Conservation (phyloP, 2,113 vertebrate species). For the Callopanchax toddi region DNA sequence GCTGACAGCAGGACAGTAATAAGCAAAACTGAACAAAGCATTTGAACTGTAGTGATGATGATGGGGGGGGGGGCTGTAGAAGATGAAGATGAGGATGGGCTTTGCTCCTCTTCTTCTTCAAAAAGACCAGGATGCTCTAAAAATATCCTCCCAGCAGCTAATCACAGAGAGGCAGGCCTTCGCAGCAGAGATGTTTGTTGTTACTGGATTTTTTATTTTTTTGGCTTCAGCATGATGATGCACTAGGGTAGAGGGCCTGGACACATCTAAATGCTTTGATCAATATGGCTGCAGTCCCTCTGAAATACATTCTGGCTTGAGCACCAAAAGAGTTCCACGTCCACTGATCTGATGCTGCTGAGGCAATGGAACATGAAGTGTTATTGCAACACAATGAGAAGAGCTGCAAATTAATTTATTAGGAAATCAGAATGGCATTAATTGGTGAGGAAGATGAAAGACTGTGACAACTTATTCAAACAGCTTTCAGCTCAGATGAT, state of each 20-base stretch:
- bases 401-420: slow-evolving; percentile 44
- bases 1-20: slow-evolving; percentile 30
- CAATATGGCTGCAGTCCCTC: slow-evolving; percentile 62
- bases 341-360: slow-evolving; percentile 55
- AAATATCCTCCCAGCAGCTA: slow-evolving; percentile 75
- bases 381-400: slow-evolving; percentile 30
- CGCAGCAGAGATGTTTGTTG: slow-evolving; percentile 70
- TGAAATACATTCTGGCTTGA: slow-evolving; percentile 64
- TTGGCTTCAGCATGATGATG: slow-evolving; percentile 64
- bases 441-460: slow-evolving; percentile 58
- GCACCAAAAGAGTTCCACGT: slow-evolving; percentile 57
- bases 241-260: slow-evolving; percentile 60
- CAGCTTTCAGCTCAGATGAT: slow-evolving; percentile 32
- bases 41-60: slow-evolving; percentile 51
- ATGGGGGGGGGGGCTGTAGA: slow-evolving; percentile 1
- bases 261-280: slow-evolving; percentile 72
- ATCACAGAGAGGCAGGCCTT: slow-evolving; percentile 64
- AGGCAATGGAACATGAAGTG: slow-evolving; percentile 29
- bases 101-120: slow-evolving; percentile 65
- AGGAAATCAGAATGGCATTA: slow-evolving; percentile 61
- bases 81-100: slow-evolving; percentile 26
- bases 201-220: slow-evolving; percentile 58
- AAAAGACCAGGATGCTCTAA: slow-evolving; percentile 67
- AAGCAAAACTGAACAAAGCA: slow-evolving; percentile 57
- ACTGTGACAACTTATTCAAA: slow-evolving; percentile 39